Evolutionary conservation across 1,140 invertebrate species (phyloP).

Genomic region (Ladona fulva): DNA sequence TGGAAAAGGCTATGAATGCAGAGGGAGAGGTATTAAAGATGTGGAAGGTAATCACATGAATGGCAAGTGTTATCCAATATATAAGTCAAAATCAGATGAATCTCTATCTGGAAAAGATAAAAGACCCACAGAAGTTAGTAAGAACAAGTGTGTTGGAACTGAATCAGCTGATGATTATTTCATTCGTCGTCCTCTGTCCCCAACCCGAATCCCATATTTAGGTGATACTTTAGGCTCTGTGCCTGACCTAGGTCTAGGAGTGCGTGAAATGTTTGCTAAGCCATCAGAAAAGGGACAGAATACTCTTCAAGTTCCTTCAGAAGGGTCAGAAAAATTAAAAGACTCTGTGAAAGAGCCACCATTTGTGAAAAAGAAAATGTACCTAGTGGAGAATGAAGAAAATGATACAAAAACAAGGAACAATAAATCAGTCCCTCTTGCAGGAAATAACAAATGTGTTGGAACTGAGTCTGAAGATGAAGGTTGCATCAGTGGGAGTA

Average conservation of each 20-base stretch:
- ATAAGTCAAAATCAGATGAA: not conserved
- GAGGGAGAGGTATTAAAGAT: not conserved
- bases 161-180: too few species aligned
- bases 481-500: too few species aligned
- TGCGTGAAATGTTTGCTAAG: not conserved
- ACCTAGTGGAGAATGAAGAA: too few species aligned
- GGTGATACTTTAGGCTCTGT: not conserved
- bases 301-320: too few species aligned
- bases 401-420: too few species aligned
- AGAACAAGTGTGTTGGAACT: too few species aligned
- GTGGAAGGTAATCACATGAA: not conserved
- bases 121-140: not conserved
- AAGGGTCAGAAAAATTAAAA: not conserved
- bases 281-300: not conserved
- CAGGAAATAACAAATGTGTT: too few species aligned
- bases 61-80: not conserved
- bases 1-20: too few species aligned
- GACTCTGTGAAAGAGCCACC: not conserved
- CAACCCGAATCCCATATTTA: not conserved
- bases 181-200: too few species aligned
- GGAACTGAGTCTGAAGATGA: too few species aligned
- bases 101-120: not conserved
- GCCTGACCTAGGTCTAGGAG: not conserved
- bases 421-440: too few species aligned
- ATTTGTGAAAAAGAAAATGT: not conserved